Evolutionary conservation across 1,140 invertebrate species (phyloP), one percentile per base, ranked within the genome.

Genomic region (Melipona quadrifasciata): DNA sequence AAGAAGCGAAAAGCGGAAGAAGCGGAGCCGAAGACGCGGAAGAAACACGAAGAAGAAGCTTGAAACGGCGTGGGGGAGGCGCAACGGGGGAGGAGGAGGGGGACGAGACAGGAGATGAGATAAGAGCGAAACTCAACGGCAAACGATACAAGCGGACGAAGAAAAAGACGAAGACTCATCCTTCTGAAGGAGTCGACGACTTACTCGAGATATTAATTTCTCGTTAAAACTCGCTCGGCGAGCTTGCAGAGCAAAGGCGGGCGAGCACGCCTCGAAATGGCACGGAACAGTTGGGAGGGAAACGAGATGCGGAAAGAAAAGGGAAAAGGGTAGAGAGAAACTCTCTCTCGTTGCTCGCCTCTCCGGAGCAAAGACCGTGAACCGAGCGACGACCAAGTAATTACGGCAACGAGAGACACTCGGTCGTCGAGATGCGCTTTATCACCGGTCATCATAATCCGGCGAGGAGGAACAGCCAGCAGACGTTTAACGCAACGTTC

Each of bases 141-240:
- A 57, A 77, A 27, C 11, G 80, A 75, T 70, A 81, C 58, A 65
- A 71, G n/a, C 72, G 68, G 71, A 65, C n/a, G 57, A 64, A 64
- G 72, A 53, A 58, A 75, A 65, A 39, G 71, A 73, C 51, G 67
- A 83, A 47, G 68, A 83, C n/a, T 47, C 39, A 19, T 74, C 39
- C 75, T 83, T 77, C 55, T 47, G 77, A 89, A 83, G 84, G 70
- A 86, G 81, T 85, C 81, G 78, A 77, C 85, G 65, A 81, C 80
- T 90, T 87, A 76, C 71, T 78, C 73, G 86, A 87, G 88, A 89
- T 90, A 90, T 90, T 90, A 90, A 90, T 90, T 90, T 86, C 88
- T 90, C 86, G 86, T 90, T 90, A 90, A 90, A 90, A 90, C 86
- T 87, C 82, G 89, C 75, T 80, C 82, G 87, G n/a, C 77, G 67